phyloP scores from a whole-genome alignment of 2,797 vertebrate genomes.

The Cynodonichthys magdalenae region DNA sequence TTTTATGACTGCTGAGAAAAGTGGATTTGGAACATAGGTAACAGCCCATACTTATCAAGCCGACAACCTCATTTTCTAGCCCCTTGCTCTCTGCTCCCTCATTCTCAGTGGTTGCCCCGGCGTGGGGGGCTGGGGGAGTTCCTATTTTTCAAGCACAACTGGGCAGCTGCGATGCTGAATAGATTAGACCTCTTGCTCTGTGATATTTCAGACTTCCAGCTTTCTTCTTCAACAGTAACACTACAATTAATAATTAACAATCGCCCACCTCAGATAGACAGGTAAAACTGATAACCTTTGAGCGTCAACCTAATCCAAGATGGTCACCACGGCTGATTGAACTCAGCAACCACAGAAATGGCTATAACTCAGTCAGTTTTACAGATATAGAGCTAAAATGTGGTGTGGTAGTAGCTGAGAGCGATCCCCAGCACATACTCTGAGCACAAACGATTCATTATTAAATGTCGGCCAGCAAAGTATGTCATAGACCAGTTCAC shows the following conservation, averaged over 20 bases:
- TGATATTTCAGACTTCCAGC: conserved; percentile 61
- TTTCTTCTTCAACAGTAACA: background rate
- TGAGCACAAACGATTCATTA: too few species aligned
- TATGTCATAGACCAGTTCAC: too few species aligned
- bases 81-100: conserved; percentile 40
- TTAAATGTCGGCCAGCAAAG: too few species aligned
- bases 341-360: too few species aligned
- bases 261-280: too few species aligned
- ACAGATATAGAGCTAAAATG: too few species aligned
- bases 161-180: conserved; percentile 31
- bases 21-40: conserved; percentile 72
- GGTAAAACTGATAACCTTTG: too few species aligned
- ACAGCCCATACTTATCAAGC: conserved; percentile 74
- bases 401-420: too few species aligned
- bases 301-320: too few species aligned
- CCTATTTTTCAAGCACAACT: conserved; percentile 61
- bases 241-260: background rate
- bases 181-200: conserved; percentile 55
- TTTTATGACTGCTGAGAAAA: conserved; percentile 71
- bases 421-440: too few species aligned
- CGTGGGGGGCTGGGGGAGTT: conserved; percentile 20
- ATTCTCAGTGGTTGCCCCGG: conserved; percentile 29
- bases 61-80: conserved; percentile 76
- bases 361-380: too few species aligned
- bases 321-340: too few species aligned